Evolutionary conservation across 2,797 vertebrate genomes (phyloP), one percentile per base, ranked within the genome.

Genomic region (Pipistrellus pygmaeus): DNA sequence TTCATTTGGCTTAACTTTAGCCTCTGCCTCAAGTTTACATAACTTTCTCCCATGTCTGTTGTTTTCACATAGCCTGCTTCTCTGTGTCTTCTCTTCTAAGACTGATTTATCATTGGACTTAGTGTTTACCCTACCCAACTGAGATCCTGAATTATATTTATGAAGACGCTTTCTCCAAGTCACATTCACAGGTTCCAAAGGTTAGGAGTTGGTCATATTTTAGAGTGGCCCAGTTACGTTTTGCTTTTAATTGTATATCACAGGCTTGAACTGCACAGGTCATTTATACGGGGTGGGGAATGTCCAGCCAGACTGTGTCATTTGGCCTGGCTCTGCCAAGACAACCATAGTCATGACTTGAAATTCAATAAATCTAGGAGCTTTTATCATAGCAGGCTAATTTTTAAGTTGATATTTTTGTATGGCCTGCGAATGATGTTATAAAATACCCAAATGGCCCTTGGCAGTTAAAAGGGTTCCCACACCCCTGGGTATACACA

Each of bases 221-320:
- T 88, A 81, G 8, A 20, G 60, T 48, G 3, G 23, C 20, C 38
- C 6, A 76, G 8, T 62, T 76, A 88, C n/a, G 51, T 72, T 72
- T 87, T 57, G 27, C 88, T 94, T 73, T 92, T 71, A 86, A 78
- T 41, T 55, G n/a, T 55, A 55, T 12, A 77, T 55, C 51, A 77
- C 51, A 77, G 21, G n/a, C 51, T 77, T 77, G n/a, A 53, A 55
- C 48, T 35, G 48, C n/a, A 32, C 12, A 53, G 48, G 30, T 51
- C 17, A 76, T 14, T 76, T 32, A 32, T 53, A 51, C 11, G 46
- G 25, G 3, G 6, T 10, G 57, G 25, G 57, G 60, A 30, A 30
- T 13, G 13, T 62, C 60, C 60, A 30, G 60, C 27, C 60, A 62
- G 60, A 62, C 13, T 62, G 60, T 60, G 23, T 62, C 60, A 60